A percentile compares a stretch with the other conserved stretches of the same genome.
phyloP scores from a whole-genome alignment of 2,113 vertebrate genomes.

The Falcunculus frontatus region DNA sequence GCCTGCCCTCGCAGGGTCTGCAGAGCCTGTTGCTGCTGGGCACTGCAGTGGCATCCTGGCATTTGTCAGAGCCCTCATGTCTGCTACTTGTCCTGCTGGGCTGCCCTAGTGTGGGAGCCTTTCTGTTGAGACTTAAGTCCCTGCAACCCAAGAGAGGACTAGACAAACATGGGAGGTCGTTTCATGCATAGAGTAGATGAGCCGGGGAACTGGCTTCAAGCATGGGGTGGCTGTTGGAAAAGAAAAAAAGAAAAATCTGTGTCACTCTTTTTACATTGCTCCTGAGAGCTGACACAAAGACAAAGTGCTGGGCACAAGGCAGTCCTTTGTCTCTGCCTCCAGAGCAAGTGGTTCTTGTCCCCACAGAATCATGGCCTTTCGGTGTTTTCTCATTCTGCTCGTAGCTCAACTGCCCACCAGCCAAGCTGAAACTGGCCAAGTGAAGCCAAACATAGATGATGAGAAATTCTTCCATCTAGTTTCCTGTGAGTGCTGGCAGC shows the following conservation, averaged over 20 bases:
- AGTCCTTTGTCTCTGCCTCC: background rate
- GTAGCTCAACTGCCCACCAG: conserved; percentile 65
- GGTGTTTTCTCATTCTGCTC: background rate
- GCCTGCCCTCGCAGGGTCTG: background rate
- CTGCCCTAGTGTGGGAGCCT: background rate
- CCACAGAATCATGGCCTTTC: background rate
- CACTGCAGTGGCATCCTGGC: background rate
- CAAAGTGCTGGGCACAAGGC: background rate
- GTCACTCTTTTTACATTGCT: background rate
- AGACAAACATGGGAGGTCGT: background rate
- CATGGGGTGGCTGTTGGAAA: background rate
- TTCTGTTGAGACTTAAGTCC: background rate
- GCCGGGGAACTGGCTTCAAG: background rate
- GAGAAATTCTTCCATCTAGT: conserved; percentile 76
- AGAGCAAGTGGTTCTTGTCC: background rate
- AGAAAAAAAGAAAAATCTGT: background rate
- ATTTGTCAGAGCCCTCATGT: background rate
- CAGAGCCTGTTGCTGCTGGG: background rate
- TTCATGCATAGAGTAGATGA: background rate
- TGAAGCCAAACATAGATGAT: conserved; percentile 72
- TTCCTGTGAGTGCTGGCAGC: conserved; percentile 58
- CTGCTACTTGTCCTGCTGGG: background rate
- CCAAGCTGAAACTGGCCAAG: conserved; percentile 74
- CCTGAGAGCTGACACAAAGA: background rate
- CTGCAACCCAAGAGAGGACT: background rate